Evolutionary conservation across 2,797 vertebrate genomes (phyloP), one percentile per base, ranked within the genome.

Genomic region (Cyclura pinguis): DNA sequence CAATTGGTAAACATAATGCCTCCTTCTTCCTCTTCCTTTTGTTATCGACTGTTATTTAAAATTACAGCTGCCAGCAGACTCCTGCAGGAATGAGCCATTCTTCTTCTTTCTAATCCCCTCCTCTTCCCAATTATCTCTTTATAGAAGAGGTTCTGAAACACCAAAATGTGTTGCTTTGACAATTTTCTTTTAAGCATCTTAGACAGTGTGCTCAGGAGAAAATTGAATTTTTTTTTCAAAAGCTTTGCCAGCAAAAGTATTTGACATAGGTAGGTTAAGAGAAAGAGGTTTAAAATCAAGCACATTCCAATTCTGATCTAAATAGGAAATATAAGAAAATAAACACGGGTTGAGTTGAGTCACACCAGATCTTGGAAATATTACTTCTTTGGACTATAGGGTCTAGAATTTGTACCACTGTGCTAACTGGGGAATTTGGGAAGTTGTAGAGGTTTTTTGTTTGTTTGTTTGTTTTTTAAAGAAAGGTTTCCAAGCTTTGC

Each of bases 161-260:
- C 22, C 32, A 67, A 77, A 88, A 76, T 1, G 3, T 12, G 62
- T 62, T 86, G 80, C 62, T 52, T 92, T 89, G 80, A 83, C 73
- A 87, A 84, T 69, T 84, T 78, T 38, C 35, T 64, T 92, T 69
- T n/a, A 89, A 78, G 50, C 88, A 78, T 86, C 27, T n/a, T 42
- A 38, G 3, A 24, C 14, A 0, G 3, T 57, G 38, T n/a, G 1
- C 22, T 72, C 64, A 27, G 69, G 7, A 24, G 7, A 1, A 78
- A 10, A 8, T 10, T 2, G 12, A 0, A 1, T 13, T 16, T 20
- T 59, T 59, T 59, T 83, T 86, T 89, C 78, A 83, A 50, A 20
- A 67, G 0, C 6, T 62, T 80, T n/a, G 5, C 32, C 59, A 86
- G 82, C 0, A 24, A 12, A 52, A 73, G 6, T 50, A 64, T n/a